Base-by-base conservation (phyloP, 2,888 invertebrate genomes). In the Oeneis ivallda region DNA sequence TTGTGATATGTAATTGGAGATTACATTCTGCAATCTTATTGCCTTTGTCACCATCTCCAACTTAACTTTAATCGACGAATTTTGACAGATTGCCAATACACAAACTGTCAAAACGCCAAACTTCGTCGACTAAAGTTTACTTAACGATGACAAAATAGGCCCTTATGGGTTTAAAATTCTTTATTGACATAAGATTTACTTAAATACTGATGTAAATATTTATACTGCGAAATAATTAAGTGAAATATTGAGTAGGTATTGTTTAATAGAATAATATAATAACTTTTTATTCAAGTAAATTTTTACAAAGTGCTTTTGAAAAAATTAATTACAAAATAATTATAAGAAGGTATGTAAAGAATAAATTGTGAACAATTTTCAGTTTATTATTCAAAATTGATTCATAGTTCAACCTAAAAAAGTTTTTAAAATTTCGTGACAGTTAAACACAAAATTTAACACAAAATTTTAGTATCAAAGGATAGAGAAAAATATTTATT, bases 181-280 rank as follows among this genome's bases (percentile, higher is more conserved):
- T 39, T 19, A 15, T 6, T 10, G 11, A 56, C 10, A 19, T 41
- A 8, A 47, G 19, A 32, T 13, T 1, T 41, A 41, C 19, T 13
- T 26, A 45, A 19, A 13, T 32, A 57, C 26, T 57, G 26, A 26
- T 57, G 57, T 57, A 43, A 57, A 57, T 57, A 54, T 39, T 39
- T 17, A 15, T 19, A 39, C 8, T 11, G 13, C 26, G 11, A 15
- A 37, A 37, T 54, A 15, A 17, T 26, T 26, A 26, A 26, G 26
- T 26, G 2, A 26, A 26, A 26, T 26, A 26, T 26, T 26, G 5
- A 26, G 26, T 26, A 26, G 26, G 26, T 26, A 26, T 45, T 2
- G 17, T 17, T 47, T 0, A n/a, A n/a, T n/a, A n/a, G n/a, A n/a
- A n/a, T n/a, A n/a, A n/a, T n/a, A n/a, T n/a, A n/a, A n/a, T n/a